Evolutionary conservation across 2,113 vertebrate species (phyloP).

Genomic region (Irena cyanogastra): DNA sequence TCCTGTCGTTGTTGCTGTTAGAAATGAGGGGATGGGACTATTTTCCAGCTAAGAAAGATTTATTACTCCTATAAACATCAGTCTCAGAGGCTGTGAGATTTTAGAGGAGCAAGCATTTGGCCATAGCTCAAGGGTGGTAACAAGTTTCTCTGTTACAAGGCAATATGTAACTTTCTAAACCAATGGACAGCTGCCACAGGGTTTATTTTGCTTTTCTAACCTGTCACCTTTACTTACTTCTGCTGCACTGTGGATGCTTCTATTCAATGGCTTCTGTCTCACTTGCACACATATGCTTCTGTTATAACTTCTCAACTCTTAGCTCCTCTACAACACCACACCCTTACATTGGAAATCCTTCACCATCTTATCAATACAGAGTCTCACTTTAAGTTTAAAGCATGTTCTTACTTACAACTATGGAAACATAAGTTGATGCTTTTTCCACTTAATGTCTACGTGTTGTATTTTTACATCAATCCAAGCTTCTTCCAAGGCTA

Average conservation of each 20-base stretch:
- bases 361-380: neutral
- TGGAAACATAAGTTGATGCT: neutral
- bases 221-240: neutral
- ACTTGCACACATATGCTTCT: neutral
- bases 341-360: neutral
- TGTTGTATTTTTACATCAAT: neutral
- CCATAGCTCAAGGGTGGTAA: neutral
- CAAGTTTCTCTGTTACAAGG: neutral
- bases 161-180: neutral
- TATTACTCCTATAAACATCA: neutral
- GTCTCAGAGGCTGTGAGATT: neutral
- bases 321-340: neutral
- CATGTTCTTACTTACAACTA: neutral
- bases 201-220: neutral
- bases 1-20: neutral
- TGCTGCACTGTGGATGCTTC: neutral
- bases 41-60: neutral
- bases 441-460: neutral
- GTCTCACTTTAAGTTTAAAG: neutral
- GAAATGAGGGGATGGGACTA: neutral
- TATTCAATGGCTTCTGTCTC: neutral
- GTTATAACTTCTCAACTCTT: neutral
- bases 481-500: neutral
- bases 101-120: neutral
- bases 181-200: neutral